Evolutionary conservation across 2,888 invertebrate species (phyloP).

Genomic region (Salpingus planirostris): DNA sequence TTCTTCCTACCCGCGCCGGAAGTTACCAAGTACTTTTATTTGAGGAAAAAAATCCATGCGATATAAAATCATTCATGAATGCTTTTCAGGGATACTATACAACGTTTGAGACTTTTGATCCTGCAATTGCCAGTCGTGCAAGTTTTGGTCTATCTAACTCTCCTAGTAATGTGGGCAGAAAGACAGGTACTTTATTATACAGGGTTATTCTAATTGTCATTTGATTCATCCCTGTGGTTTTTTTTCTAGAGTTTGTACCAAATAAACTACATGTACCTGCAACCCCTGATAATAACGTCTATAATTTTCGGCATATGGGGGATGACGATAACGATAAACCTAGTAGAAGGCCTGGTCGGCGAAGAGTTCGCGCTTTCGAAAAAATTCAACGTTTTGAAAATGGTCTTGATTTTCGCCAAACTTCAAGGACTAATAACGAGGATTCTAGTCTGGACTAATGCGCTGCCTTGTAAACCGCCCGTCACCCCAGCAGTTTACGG

Average conservation of each 20-base stretch:
- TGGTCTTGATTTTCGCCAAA: conserved; percentile 59
- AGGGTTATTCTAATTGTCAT: conserved; percentile 6
- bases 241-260: conserved; percentile 48
- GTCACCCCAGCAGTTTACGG: conserved; percentile 58
- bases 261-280: conserved; percentile 52
- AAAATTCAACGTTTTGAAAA: conserved; percentile 52
- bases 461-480: conserved; percentile 55
- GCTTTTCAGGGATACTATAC: conserved; percentile 46
- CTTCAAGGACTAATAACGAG: conserved; percentile 55
- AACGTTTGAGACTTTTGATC: conserved; percentile 49
- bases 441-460: conserved; percentile 45
- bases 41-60: neutral
- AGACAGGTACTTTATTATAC: conserved; percentile 47
- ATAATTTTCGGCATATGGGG: conserved; percentile 63
- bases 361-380: conserved; percentile 39
- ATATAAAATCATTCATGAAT: too few relatives aligned
- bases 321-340: conserved; percentile 53
- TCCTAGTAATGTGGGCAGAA: conserved; percentile 55
- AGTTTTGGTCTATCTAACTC: conserved; percentile 49
- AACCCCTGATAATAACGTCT: conserved; percentile 55
- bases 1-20: conserved; percentile 48
- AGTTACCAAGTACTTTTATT: conserved; percentile 45
- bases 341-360: conserved; percentile 42
- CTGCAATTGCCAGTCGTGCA: conserved; percentile 64
- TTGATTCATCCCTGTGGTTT: conserved; percentile 5